Percentiles rank a stretch among this genome's conserved stretches.
These are phyloP conservation scores for Heteromormyrus szaboi DNA, from an alignment of 2,797 vertebrate species.

Conservation along the genomic window DNA sequence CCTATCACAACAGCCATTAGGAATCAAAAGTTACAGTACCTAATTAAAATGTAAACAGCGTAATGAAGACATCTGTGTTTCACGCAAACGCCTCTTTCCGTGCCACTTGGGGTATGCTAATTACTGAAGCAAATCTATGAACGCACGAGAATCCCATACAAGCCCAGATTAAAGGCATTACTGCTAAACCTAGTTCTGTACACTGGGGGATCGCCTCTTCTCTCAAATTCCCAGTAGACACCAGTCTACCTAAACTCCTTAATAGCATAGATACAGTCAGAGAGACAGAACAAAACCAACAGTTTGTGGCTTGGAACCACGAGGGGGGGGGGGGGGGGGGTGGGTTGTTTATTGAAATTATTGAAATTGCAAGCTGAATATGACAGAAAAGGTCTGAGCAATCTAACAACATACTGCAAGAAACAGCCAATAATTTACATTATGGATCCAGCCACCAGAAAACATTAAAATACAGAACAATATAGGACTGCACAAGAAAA, in stretches of 20 bases:
- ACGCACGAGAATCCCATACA: slow-evolving; percentile 84
- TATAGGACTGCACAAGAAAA: background rate
- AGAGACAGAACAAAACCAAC: slow-evolving; percentile 54
- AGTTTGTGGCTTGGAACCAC: slow-evolving; percentile 32
- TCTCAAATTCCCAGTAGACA: slow-evolving; percentile 77
- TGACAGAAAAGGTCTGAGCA: slow-evolving; percentile 38
- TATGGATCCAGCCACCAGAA: background rate
- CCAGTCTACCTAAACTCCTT: slow-evolving; percentile 54
- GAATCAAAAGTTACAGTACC: slow-evolving; percentile 82
- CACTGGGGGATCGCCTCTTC: slow-evolving; percentile 82
- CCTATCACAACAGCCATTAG: slow-evolving; percentile 51
- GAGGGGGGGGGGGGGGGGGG: background rate
- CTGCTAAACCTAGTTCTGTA: slow-evolving; percentile 85
- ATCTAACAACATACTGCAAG: background rate
- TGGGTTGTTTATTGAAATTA: slow-evolving; percentile 35
- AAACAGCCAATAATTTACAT: background rate
- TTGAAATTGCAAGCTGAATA: slow-evolving; percentile 11
- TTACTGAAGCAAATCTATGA: slow-evolving; percentile 94
- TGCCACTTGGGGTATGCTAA: slow-evolving; percentile 97
- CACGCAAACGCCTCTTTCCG: slow-evolving; percentile 80
- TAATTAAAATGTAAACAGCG: slow-evolving; percentile 99
- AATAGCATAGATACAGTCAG: slow-evolving; percentile 57
- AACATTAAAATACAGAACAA: background rate
- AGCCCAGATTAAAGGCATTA: slow-evolving; percentile 97
- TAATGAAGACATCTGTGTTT: slow-evolving; percentile 98